Base-by-base conservation (phyloP, 2,113 vertebrate species). In the Gasterosteus aculeatus region DNA sequence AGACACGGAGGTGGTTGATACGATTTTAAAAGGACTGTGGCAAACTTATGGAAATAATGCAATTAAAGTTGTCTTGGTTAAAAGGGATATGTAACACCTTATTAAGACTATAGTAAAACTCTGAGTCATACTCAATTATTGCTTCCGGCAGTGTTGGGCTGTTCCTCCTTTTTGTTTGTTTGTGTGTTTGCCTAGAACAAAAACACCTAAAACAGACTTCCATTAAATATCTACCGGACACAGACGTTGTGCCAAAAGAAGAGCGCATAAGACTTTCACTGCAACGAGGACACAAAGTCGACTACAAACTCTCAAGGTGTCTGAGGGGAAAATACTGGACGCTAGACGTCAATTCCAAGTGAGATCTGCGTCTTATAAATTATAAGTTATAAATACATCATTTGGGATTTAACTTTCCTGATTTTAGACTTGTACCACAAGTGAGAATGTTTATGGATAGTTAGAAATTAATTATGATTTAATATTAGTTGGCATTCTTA, bases 1-100 rank as follows among this genome's bases (percentile, higher is more conserved):
- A 49, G 53, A 57, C 11, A 4, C 8, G 4, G 26, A 62, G 56
- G 39, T 15, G 42, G 12, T 59, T 56, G 31, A 82, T 51, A 31
- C 26, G 16, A 56, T 75, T 68, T 41, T 2, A 35, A 65, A 82
- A 54, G 49, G 15, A 49, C 59, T 16, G 12, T 7, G 15, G 54
- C 39, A 83, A 77, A 47, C 69, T 69, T 38, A 71, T 49, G 67
- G 39, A 62, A 80, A 60, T 57, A 14, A n/a, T 56, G 63, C 54
- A 83, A 80, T 79, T 77, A 68, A 71, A 47, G 62, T 69, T 71
- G 65, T 79, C 69, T 47, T 80, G 47, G 41, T 78, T 59, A 62
- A 77, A 72, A 72, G 63, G 51, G 49, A 66, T 54, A 79, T 72
- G 75, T 70, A 88, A 82, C 80, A 88, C 87, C 75, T 85, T 72